These are phyloP conservation scores for Dendrophyllia cribrosa DNA, from an alignment of 64 coral and sea anemone genomes.

Conservation along the genomic window DNA sequence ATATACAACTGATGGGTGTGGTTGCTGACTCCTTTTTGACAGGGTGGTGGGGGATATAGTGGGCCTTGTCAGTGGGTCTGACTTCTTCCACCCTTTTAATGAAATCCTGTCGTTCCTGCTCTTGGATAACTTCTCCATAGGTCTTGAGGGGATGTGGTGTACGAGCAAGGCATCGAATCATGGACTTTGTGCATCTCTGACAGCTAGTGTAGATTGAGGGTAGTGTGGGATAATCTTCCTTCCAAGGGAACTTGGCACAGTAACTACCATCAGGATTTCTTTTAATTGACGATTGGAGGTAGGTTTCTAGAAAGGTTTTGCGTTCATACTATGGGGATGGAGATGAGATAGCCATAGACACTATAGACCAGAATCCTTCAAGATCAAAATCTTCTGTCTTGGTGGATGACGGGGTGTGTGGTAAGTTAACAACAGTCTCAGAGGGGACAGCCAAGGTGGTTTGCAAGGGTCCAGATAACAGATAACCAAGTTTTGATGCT, in stretches of 20 bases:
- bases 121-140: conserved; percentile 50
- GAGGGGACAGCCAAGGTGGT: not conserved
- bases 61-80: conserved; percentile 21
- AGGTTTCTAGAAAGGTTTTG: conserved; percentile 43
- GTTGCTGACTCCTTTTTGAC: conserved; percentile 60
- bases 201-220: conserved; percentile 43
- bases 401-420: conserved; percentile 5
- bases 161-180: conserved; percentile 20
- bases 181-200: conserved; percentile 19
- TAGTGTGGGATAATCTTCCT: conserved; percentile 48
- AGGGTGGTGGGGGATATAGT: conserved; percentile 64
- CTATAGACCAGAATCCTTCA: conserved; percentile 35
- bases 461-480: conserved; percentile 45
- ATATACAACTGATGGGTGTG: conserved; percentile 60
- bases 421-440: conserved; percentile 7
- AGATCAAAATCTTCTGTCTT: conserved; percentile 30
- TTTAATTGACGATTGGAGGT: conserved; percentile 38
- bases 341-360: conserved; percentile 44
- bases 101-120: conserved; percentile 50
- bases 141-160: conserved; percentile 39
- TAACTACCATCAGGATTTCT: conserved; percentile 58
- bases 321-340: not conserved
- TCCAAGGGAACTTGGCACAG: conserved; percentile 69
- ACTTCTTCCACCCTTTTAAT: conserved; percentile 53
- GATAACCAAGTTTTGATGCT: conserved; percentile 50